Base-by-base conservation (phyloP, 2,113 vertebrate genomes). In the Spea multiplicata region DNA sequence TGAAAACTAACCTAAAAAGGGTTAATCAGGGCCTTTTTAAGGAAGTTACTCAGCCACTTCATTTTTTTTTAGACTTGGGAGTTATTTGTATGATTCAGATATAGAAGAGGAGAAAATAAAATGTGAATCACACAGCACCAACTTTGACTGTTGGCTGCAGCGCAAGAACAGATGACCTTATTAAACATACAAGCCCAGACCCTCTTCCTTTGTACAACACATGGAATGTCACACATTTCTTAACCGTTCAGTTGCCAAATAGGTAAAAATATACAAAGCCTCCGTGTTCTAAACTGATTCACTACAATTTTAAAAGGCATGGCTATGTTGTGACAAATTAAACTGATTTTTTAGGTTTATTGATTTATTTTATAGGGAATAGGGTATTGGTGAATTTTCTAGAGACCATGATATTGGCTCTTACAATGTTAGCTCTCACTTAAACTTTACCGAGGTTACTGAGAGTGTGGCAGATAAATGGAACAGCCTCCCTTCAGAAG, bases 31-130 rank as follows among this genome's bases (percentile, higher is more conserved):
- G 46, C 6, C 55, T 59, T 61, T 30, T 30, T 4, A 68, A 53
- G 61, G 50, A 46, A 44, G 14, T 81, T 66, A 57, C 55, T 81
- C 30, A 76, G 71, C 71, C n/a, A 53, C 45, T 44, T 53, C 3
- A 10, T 5, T 52, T 7, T 44, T 44, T 6, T 44, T 14, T 2
- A 73, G 4, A 52, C 44, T 30, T 4, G 12, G 50, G 50, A 61
- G 61, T 30, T 17, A 64, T 50, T 64, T 65, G 62, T 13, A 59
- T 76, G 55, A 73, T 64, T 73, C 74, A 76, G 45, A 81, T 50
- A 14, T 3, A 12, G 10, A 53, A 30, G 55, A 45, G 70, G 2
- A 71, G 61, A 44, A 50, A 76, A 66, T 67, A 14, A 53, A 68
- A 50, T 61, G 48, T 30, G n/a, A 67, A 76, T 59, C 68, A 76